These are phyloP conservation scores for Margaritifera margaritifera DNA, from an alignment of 2,888 invertebrate species.

Conservation along the genomic window DNA sequence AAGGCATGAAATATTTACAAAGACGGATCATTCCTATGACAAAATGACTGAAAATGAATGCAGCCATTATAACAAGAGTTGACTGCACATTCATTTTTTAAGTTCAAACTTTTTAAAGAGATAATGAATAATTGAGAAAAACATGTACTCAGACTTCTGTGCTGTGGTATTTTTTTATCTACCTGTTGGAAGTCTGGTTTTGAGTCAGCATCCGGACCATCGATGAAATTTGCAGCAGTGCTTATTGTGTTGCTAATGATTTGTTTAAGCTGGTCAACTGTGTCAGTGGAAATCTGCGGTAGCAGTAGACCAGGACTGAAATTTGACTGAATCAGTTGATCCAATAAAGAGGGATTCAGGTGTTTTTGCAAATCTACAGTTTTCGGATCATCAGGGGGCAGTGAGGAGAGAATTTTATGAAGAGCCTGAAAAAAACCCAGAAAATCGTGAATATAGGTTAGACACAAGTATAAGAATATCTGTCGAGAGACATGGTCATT, in stretches of 20 bases:
- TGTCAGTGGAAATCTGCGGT: conserved; percentile 47
- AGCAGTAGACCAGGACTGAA: conserved; percentile 45
- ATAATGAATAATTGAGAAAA: no score
- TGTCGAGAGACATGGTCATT: background rate
- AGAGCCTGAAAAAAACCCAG: conserved; percentile 58
- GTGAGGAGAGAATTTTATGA: conserved; percentile 54
- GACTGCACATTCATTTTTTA: no score
- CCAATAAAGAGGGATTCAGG: conserved; percentile 47
- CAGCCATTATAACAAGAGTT: no score
- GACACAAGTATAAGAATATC: no score
- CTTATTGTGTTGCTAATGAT: conserved; percentile 51
- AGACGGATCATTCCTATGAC: no score
- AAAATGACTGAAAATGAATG: no score
- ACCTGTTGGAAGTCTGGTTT: conserved; percentile 1
- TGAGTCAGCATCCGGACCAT: conserved; percentile 16
- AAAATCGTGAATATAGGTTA: background rate
- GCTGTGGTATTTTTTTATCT: no score
- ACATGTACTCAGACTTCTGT: no score
- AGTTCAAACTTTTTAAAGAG: no score
- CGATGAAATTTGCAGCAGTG: conserved; percentile 45
- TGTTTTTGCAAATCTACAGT: conserved; percentile 41
- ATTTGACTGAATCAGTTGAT: conserved; percentile 49
- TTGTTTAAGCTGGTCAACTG: conserved; percentile 46
- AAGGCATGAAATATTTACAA: no score
- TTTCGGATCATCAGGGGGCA: conserved; percentile 59